Evolutionary conservation across 1,140 invertebrate genomes (phyloP).

Genomic region (Babylonia areolata): DNA sequence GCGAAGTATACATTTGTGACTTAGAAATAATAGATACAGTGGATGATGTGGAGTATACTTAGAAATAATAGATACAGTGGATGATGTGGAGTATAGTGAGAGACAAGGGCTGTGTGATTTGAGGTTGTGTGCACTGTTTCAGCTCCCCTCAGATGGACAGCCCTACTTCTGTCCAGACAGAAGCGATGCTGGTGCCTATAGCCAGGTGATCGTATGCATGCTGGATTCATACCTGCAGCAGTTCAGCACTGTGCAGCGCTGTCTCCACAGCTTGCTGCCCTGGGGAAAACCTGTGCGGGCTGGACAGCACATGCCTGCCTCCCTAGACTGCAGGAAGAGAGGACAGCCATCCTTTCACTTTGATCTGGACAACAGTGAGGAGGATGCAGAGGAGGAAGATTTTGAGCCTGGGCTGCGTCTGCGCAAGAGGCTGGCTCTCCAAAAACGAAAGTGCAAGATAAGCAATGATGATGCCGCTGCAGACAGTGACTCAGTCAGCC

Average conservation of each 20-base stretch:
- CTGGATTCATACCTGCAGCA: background rate
- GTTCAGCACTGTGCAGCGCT: background rate
- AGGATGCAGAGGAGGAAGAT: background rate
- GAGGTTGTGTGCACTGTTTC: background rate
- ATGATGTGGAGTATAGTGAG: no score
- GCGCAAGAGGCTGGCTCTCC: background rate
- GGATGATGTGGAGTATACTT: no score
- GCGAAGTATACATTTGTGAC: no score
- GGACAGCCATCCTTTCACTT: background rate
- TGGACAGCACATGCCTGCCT: background rate
- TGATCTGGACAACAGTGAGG: background rate
- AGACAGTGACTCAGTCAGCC: background rate
- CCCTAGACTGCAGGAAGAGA: background rate
- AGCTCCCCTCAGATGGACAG: background rate
- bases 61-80: no score
- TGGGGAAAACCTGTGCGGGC: conserved; percentile 12
- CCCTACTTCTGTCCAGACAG: background rate
- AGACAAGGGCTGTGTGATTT: no score
- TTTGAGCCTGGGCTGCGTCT: background rate
- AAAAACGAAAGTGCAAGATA: background rate
- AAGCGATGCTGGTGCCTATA: no score
- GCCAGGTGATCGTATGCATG: background rate
- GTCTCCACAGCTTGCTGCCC: background rate
- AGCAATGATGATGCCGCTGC: background rate
- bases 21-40: no score